Evolutionary conservation across 2,797 vertebrate species (phyloP).

Genomic region (Amblyraja radiata): DNA sequence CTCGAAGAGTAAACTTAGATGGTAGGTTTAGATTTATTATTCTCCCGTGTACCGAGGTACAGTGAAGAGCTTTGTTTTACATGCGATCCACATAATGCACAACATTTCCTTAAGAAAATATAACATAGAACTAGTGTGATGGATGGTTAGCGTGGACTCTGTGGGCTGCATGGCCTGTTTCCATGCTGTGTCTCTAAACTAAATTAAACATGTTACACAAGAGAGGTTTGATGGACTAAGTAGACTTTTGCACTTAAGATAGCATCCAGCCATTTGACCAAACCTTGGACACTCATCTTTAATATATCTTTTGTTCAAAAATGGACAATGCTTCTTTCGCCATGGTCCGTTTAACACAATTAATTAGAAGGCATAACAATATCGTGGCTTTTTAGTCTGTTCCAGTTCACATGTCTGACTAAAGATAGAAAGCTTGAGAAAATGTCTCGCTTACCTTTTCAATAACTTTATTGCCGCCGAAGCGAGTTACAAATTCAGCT

Average conservation of each 20-base stretch:
- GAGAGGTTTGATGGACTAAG: background rate
- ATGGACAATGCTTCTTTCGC: background rate
- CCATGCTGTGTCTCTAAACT: too few relatives aligned
- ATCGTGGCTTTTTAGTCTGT: background rate
- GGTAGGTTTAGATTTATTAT: too few relatives aligned
- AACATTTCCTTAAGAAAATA: background rate
- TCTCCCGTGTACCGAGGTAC: too few relatives aligned
- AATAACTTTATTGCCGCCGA: constrained; percentile 95
- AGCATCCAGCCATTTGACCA: background rate
- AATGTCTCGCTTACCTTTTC: constrained; percentile 71
- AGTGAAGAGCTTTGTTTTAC: too few relatives aligned
- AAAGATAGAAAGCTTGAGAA: background rate
- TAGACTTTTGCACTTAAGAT: background rate
- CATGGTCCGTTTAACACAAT: background rate
- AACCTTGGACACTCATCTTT: background rate
- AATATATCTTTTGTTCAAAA: background rate
- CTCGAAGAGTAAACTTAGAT: constrained; percentile 18
- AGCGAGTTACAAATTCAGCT: constrained; percentile 94
- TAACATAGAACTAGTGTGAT: background rate
- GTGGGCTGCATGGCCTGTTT: too few relatives aligned
- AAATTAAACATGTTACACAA: background rate
- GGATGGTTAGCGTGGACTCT: too few relatives aligned
- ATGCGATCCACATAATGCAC: too few relatives aligned
- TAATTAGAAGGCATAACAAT: background rate
- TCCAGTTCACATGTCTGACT: too few relatives aligned